phyloP scores from a whole-genome alignment of 2,888 invertebrate species.

The Plutella xylostella region DNA sequence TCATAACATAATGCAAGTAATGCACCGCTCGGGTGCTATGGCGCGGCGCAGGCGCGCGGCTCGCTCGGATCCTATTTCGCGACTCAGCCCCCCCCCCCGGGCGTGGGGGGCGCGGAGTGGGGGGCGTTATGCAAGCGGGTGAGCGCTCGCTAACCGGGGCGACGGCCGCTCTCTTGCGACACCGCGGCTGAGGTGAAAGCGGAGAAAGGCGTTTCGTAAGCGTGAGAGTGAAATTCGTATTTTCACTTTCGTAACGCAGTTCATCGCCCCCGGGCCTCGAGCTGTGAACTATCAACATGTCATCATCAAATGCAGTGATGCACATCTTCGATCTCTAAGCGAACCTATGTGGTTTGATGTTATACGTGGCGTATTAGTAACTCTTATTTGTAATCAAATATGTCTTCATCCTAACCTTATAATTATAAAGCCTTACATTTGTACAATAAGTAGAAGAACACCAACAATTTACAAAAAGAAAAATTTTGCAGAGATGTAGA shows the following conservation, averaged over 20 bases:
- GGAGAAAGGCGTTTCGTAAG: constrained; percentile 69
- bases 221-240: constrained; percentile 65
- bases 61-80: constrained; percentile 14
- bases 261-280: constrained; percentile 34
- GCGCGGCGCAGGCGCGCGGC: constrained; percentile 19
- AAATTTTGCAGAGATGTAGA: no score
- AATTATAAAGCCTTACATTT: no score
- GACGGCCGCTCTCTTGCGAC: constrained; percentile 34
- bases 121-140: constrained; percentile 66
- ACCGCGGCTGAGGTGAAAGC: constrained; percentile 55
- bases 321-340: no score
- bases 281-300: not conserved
- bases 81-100: constrained; percentile 6
- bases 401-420: no score
- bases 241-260: constrained; percentile 64
- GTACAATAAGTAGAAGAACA: no score
- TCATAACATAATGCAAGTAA: no score
- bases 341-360: no score
- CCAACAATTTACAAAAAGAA: no score
- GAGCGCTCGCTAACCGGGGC: constrained; percentile 76
- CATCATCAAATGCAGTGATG: no score
- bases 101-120: constrained; percentile 27
- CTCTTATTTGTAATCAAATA: no score
- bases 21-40: not conserved
- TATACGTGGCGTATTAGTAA: no score